These are phyloP conservation scores for Forbesichthys agassizii DNA, from an alignment of 2,113 vertebrate species.

Conservation along the genomic window DNA sequence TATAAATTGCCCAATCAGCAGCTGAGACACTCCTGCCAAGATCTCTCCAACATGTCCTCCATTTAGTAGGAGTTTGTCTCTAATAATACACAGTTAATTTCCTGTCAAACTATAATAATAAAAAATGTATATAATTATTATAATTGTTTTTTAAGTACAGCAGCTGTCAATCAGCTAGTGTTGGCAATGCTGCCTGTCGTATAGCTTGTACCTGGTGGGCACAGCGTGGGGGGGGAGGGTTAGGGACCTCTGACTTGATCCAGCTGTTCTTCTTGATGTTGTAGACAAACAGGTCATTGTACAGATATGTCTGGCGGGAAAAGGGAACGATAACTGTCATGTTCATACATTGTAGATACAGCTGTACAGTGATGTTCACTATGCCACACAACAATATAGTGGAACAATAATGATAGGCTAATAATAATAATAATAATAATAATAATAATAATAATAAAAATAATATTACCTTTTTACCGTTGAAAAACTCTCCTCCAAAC, in stretches of 20 bases:
- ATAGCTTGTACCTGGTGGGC: slow-evolving; percentile 87
- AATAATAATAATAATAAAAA: background rate
- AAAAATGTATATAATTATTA: too few species aligned
- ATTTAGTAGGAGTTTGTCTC: too few species aligned
- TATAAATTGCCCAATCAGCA: too few species aligned
- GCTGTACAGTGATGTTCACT: too few species aligned
- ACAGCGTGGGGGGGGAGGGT: slow-evolving; percentile 88
- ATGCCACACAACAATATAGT: background rate
- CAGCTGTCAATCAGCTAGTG: background rate
- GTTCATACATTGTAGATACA: too few species aligned
- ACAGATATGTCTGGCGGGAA: slow-evolving; percentile 83
- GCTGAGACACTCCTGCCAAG: too few species aligned
- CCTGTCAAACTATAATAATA: too few species aligned
- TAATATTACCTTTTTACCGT: slow-evolving; percentile 89
- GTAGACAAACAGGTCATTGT: slow-evolving; percentile 92
- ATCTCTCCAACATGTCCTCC: too few species aligned
- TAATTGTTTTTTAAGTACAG: too few species aligned
- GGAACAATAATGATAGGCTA: too few species aligned
- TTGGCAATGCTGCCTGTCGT: background rate
- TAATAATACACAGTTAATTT: too few species aligned
- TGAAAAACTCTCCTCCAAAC: slow-evolving; percentile 98
- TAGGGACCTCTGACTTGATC: slow-evolving; percentile 88
- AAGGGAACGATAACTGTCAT: background rate
- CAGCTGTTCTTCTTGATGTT: slow-evolving; percentile 90
- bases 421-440: background rate